Percentiles rank a stretch among this genome's conserved stretches.
phyloP scores from a whole-genome alignment of 37 sponge, comb jelly and placozoan genomes.

The Diacarnus erythraeanus region DNA sequence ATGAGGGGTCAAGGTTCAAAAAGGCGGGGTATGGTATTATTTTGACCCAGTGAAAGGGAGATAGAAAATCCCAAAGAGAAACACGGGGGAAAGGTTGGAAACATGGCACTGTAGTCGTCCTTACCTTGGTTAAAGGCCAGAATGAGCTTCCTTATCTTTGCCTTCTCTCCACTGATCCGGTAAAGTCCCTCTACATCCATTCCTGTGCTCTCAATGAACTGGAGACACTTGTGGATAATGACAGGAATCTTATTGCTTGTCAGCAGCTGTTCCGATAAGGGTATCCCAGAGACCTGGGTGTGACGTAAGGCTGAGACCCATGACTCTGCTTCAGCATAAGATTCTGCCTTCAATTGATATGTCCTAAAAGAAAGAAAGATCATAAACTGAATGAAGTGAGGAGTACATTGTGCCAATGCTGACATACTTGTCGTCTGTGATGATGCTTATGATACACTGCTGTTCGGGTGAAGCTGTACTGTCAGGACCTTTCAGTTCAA shows the following conservation, averaged over 20 bases:
- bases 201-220: conserved; percentile 81
- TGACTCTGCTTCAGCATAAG: conserved; percentile 45
- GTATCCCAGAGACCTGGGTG: conserved; percentile 85
- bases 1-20: background rate
- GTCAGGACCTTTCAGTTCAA: conserved; percentile 59
- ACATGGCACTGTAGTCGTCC: background rate
- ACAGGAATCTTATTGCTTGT: conserved; percentile 65
- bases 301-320: conserved; percentile 69
- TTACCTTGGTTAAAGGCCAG: conserved; percentile 76
- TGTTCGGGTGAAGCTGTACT: conserved; percentile 26
- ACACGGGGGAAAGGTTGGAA: background rate
- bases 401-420: too few relatives aligned
- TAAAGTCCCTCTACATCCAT: conserved; percentile 82
- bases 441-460: conserved; percentile 49
- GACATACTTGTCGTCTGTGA: conserved; percentile 55
- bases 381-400: background rate
- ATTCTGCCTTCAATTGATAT: conserved; percentile 48
- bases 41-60: background rate
- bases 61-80: background rate
- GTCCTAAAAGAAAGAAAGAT: conserved; percentile 7
- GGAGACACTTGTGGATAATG: conserved; percentile 85
- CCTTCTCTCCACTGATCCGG: conserved; percentile 71
- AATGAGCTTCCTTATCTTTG: conserved; percentile 61
- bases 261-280: conserved; percentile 69
- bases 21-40: background rate